A percentile compares a stretch with the other conserved stretches of the same genome.
These are phyloP conservation scores for Dendrocopos noguchii DNA, from an alignment of 2,113 vertebrate genomes.

Conservation along the genomic window DNA sequence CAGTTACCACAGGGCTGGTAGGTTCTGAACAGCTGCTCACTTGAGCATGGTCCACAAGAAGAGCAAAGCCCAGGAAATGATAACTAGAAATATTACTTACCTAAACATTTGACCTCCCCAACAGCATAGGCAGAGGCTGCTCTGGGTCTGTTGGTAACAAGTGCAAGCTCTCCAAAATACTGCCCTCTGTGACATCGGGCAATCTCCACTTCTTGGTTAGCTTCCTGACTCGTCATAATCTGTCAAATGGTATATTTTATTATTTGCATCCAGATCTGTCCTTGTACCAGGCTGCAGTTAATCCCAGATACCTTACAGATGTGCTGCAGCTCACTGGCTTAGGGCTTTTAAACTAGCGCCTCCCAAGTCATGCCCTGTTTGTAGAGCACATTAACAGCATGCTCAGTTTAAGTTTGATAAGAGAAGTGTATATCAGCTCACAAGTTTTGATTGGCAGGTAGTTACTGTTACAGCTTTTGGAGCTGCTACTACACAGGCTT, in stretches of 20 bases:
- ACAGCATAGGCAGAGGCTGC: slow-evolving; percentile 96
- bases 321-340: neutral
- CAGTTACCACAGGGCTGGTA: neutral
- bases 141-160: slow-evolving; percentile 98
- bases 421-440: neutral
- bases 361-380: neutral
- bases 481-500: neutral
- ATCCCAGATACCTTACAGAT: neutral
- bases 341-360: neutral
- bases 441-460: neutral
- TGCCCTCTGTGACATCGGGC: slow-evolving; percentile 93
- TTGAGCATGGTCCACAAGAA: neutral
- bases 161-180: slow-evolving; percentile 97
- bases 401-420: neutral
- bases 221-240: slow-evolving; percentile 90
- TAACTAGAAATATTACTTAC: slow-evolving; percentile 76
- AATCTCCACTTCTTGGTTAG: slow-evolving; percentile 93
- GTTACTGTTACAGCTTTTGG: neutral
- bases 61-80: neutral
- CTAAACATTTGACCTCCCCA: slow-evolving; percentile 93
- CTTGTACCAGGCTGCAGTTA: neutral
- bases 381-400: neutral
- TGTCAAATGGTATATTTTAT: slow-evolving; percentile 59
- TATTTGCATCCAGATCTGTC: neutral
- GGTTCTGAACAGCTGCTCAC: neutral